Evolutionary conservation across 2,888 invertebrate genomes (phyloP).

Genomic region (Sthenelais limicola): DNA sequence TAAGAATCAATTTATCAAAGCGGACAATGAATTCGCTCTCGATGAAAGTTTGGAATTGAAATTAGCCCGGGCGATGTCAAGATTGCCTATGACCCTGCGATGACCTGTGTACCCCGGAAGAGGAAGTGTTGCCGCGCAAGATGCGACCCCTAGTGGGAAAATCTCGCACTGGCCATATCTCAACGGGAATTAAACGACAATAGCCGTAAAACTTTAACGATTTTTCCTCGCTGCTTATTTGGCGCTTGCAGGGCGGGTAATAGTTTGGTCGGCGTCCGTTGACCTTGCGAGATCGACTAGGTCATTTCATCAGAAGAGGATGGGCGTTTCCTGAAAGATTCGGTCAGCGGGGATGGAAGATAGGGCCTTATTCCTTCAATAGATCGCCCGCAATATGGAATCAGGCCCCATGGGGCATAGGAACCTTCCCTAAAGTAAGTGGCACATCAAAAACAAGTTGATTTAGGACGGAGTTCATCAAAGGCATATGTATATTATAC

Average conservation of each 20-base stretch:
- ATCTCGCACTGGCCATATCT: too few species aligned
- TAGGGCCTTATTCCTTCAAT: too few species aligned
- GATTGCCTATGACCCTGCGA: constrained; percentile 11
- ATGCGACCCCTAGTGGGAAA: not conserved
- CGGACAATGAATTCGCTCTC: constrained; percentile 8
- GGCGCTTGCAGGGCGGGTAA: constrained; percentile 9
- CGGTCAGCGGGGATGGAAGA: too few species aligned
- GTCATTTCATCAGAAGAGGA: constrained; percentile 4
- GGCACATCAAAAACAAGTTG: too few species aligned
- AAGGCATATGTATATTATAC: too few species aligned
- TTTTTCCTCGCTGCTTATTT: constrained; percentile 21
- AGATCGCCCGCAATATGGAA: too few species aligned
- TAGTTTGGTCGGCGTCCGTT: constrained; percentile 29
- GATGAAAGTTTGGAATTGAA: constrained; percentile 39
- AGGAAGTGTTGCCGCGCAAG: not conserved
- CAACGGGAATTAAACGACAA: constrained; percentile 30
- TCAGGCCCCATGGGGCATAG: too few species aligned
- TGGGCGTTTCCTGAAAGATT: not conserved
- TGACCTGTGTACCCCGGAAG: not conserved
- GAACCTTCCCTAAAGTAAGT: too few species aligned
- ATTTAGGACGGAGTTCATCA: too few species aligned
- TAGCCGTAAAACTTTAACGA: constrained; percentile 35
- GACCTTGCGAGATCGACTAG: constrained; percentile 1
- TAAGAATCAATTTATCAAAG: constrained; percentile 32
- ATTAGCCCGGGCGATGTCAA: constrained; percentile 22